Base-by-base conservation (phyloP, 2,888 invertebrate species). In the Galerucella nymphaeae region DNA sequence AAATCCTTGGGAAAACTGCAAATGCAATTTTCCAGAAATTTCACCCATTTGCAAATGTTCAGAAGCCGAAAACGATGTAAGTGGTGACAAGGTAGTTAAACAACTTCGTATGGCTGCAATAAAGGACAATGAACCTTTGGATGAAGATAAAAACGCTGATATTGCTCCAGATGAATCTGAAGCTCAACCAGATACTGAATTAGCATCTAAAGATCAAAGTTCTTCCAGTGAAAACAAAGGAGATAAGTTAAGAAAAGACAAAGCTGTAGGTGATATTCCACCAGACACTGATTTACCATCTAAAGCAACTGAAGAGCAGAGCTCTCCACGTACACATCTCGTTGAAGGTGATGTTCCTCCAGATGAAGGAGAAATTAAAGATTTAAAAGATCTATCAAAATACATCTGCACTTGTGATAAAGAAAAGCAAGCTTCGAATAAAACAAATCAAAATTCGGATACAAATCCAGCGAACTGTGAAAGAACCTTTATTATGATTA, bases 401-500 rank as follows among this genome's bases (percentile, higher is more conserved):
- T 16, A 18, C 10, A 18, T 18, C 18, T 53, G 53, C 10, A 53
- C 6, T 16, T 53, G 53, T 53, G 18, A 18, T 9, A 18, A 53
- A 53, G 53, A 53, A 2, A 16, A 10, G 9, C 53, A 16, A 53
- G 16, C 0, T 10, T 10, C 11, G 10, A 53, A 16, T 8, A 9
- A 10, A 18, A 16, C 8, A 18, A 53, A 38, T 9, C 8, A 8
- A 38, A 38, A 53, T 53, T 16, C 10, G 3, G 16, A 10, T 18
- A 10, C 53, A 10, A 18, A 16, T 18, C 2, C 23, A 14, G 41
- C 38, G 2, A 59, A 59, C 41, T 89, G 90, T 86, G 98, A 98
- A 90, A 93, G 97, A 85, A 96, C 97, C 83, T 98, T 98, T 86
- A 93, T 99, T 86, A 97, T 97, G 95, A 90, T 98, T 82, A 99